Conservation (phyloP, 2,797 vertebrate species). For the Ambastaia sidthimunki region DNA sequence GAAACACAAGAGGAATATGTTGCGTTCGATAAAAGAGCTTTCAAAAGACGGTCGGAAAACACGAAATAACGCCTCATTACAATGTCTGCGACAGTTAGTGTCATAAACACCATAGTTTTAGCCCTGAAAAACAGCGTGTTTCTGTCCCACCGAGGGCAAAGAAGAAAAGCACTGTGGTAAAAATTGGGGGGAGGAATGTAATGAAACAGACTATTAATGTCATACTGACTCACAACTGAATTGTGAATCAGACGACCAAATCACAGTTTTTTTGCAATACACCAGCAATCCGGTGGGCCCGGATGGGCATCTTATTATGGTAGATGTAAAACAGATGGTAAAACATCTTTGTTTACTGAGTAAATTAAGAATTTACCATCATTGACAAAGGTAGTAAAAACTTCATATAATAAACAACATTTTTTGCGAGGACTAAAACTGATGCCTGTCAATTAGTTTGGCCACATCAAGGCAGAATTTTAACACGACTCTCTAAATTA, state of each 20-base stretch:
- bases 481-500: neutral
- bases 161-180: constrained; percentile 3
- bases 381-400: neutral
- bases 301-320: neutral
- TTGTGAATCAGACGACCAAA: neutral
- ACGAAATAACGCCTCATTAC: constrained; percentile 36
- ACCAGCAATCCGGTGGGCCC: neutral
- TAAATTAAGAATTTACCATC: neutral
- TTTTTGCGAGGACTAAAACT: neutral
- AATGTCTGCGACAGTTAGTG: constrained; percentile 3
- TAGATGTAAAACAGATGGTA: neutral
- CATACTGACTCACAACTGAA: constrained; percentile 16
- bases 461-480: neutral
- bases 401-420: neutral
- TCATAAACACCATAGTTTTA: neutral
- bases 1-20: constrained; percentile 13
- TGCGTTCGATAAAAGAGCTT: constrained; percentile 22
- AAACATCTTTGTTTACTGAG: neutral
- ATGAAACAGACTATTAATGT: constrained; percentile 22
- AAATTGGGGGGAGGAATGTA: neutral
- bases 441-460: neutral
- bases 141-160: neutral
- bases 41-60: constrained; percentile 9
- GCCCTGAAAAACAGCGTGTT: neutral
- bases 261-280: neutral